Percentiles rank a stretch among this genome's conserved stretches.
Conservation (phyloP, 2,888 invertebrate species). For the Cloeon dipterum region DNA sequence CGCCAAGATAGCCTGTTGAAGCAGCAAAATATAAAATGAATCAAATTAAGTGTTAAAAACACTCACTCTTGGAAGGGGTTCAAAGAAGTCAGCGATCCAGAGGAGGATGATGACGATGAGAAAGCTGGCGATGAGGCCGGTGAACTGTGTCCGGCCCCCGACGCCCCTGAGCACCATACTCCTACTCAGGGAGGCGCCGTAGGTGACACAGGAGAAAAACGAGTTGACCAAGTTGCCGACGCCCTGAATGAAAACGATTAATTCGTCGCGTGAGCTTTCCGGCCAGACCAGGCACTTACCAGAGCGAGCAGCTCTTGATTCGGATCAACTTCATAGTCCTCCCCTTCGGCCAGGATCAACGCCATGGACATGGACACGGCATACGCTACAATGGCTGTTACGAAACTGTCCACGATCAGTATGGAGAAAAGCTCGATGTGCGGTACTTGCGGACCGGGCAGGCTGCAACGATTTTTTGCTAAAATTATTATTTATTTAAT, state of each 20-base stretch:
- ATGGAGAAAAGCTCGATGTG: slow-evolving; percentile 7
- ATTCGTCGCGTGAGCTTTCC: too few species aligned
- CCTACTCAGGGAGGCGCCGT: slow-evolving; percentile 38
- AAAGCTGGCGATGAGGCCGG: slow-evolving; percentile 53
- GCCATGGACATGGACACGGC: slow-evolving; percentile 18
- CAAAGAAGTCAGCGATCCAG: slow-evolving; percentile 74
- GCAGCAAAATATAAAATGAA: slow-evolving; percentile 8
- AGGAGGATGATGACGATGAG: slow-evolving; percentile 57
- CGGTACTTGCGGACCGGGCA: slow-evolving; percentile 12
- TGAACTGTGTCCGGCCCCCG: slow-evolving; percentile 65
- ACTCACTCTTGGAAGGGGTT: slow-evolving; percentile 46
- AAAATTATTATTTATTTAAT: neutral
- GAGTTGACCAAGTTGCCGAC: slow-evolving; percentile 41
- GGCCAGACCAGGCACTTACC: slow-evolving; percentile 10
- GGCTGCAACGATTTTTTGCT: slow-evolving; percentile 7
- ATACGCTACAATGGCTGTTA: slow-evolving; percentile 15
- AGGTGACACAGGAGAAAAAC: slow-evolving; percentile 39
- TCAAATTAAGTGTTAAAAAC: too few species aligned
- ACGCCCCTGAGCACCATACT: slow-evolving; percentile 49
- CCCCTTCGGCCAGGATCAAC: slow-evolving; percentile 17
- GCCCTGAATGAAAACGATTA: slow-evolving; percentile 31
- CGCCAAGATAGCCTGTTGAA: slow-evolving; percentile 21
- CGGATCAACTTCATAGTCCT: slow-evolving; percentile 15
- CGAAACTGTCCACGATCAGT: slow-evolving; percentile 7
- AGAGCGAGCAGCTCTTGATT: slow-evolving; percentile 17